Evolutionary conservation across 2,797 vertebrate species (phyloP).

Genomic region (Philypnodon macrostomus): DNA sequence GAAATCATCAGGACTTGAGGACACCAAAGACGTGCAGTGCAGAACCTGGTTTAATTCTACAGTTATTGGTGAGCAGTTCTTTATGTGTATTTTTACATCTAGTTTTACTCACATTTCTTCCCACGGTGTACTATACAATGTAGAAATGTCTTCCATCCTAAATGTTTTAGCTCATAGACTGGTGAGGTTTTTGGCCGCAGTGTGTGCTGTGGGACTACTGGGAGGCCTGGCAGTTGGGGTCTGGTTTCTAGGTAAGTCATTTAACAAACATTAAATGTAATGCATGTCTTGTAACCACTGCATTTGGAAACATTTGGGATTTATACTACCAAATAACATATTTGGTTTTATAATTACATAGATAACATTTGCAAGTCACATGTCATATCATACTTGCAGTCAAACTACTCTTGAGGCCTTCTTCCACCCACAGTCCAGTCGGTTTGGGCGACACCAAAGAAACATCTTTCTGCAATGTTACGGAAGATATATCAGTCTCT

Average conservation of each 20-base stretch:
- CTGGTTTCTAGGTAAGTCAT: conserved; percentile 80
- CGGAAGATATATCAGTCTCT: conserved; percentile 73
- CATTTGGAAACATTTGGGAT: not conserved
- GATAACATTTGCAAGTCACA: not conserved
- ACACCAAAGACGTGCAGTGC: conserved; percentile 45
- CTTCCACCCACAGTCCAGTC: conserved; percentile 72
- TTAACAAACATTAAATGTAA: conserved; percentile 18
- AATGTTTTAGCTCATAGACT: conserved; percentile 67
- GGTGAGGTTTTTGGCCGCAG: conserved; percentile 69
- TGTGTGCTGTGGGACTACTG: conserved; percentile 76
- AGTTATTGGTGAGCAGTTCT: conserved; percentile 56
- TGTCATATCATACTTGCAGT: conserved; percentile 53
- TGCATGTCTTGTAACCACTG: conserved; percentile 10
- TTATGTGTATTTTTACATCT: not conserved
- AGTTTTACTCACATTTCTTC: conserved; percentile 38
- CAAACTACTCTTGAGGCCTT: conserved; percentile 75
- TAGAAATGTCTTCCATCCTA: conserved; percentile 48
- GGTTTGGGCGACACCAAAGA: conserved; percentile 79
- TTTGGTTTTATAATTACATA: not conserved
- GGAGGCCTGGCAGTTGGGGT: conserved; percentile 78
- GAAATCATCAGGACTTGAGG: conserved; percentile 43
- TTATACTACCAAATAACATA: not conserved
- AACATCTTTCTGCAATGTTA: conserved; percentile 80
- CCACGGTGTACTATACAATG: conserved; percentile 30
- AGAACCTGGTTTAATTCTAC: conserved; percentile 58